These are phyloP conservation scores for Thunnus maccoyii DNA, from an alignment of 2,113 vertebrate genomes.

Conservation along the genomic window DNA sequence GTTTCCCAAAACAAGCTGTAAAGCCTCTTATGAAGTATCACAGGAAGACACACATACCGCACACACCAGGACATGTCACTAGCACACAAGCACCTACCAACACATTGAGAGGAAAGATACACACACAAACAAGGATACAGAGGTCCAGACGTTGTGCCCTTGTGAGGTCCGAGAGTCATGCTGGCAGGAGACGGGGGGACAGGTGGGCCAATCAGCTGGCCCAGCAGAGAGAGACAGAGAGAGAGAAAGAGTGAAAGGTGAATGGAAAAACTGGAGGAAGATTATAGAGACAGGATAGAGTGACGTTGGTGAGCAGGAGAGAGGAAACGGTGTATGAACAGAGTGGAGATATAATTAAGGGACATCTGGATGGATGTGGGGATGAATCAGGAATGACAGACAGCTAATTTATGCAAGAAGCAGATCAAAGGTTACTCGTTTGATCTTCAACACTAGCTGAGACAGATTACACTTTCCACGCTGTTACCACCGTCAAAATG, in stretches of 20 bases:
- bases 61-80: conserved; percentile 28
- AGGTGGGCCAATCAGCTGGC: conserved; percentile 62
- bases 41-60: not conserved
- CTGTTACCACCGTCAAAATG: not conserved
- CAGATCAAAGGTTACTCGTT: not conserved
- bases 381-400: not conserved
- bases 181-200: conserved; percentile 48
- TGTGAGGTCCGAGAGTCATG: conserved; percentile 46
- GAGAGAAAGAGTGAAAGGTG: conserved; percentile 17
- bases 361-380: not conserved
- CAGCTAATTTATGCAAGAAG: not conserved
- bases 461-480: no score
- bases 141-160: conserved; percentile 48
- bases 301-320: conserved; percentile 25
- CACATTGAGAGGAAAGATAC: conserved; percentile 6
- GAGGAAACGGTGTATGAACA: conserved; percentile 1
- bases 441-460: not conserved
- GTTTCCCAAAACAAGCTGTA: not conserved
- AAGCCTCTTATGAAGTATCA: not conserved
- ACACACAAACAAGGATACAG: conserved; percentile 30
- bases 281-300: conserved; percentile 26
- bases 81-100: not conserved
- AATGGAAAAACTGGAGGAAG: conserved; percentile 55
- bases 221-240: conserved; percentile 24
- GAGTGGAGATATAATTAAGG: conserved; percentile 25